Evolutionary conservation across 2,888 invertebrate species (phyloP).

Genomic region (Pantelozetes paolii): DNA sequence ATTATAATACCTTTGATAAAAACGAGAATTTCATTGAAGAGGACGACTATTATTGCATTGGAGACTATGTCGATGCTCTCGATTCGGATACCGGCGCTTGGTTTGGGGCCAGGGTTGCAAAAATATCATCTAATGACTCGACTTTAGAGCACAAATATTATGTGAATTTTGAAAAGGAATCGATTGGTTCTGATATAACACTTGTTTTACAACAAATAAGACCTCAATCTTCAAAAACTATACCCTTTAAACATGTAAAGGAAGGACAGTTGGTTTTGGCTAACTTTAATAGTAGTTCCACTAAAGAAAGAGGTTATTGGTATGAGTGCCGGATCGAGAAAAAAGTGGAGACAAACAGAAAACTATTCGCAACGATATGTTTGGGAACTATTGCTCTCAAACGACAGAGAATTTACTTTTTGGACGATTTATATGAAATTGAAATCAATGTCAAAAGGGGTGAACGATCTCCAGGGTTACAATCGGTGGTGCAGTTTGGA

Average conservation of each 20-base stretch:
- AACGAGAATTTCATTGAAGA: background rate
- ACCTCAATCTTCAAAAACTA: constrained; percentile 62
- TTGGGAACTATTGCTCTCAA: constrained; percentile 55
- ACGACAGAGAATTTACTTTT: constrained; percentile 60
- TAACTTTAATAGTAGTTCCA: constrained; percentile 69
- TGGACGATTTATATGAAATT: constrained; percentile 65
- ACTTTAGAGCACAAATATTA: constrained; percentile 4
- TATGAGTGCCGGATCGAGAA: constrained; percentile 54
- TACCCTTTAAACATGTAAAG: constrained; percentile 59
- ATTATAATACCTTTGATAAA: background rate
- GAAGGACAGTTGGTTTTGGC: constrained; percentile 64
- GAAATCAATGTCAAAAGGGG: constrained; percentile 56
- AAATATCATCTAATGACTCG: constrained; percentile 52
- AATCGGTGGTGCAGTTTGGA: constrained; percentile 46
- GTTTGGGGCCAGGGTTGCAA: constrained; percentile 65
- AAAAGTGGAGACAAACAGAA: constrained; percentile 51
- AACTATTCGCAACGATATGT: constrained; percentile 52
- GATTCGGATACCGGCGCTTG: constrained; percentile 65
- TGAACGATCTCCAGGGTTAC: constrained; percentile 56
- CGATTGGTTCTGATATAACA: constrained; percentile 46
- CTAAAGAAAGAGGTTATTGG: constrained; percentile 67
- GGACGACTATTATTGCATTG: constrained; percentile 52
- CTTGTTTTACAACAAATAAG: constrained; percentile 59
- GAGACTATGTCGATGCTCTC: constrained; percentile 65
- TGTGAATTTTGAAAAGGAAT: constrained; percentile 33